Conservation (phyloP, 2,888 invertebrate species). For the Mythimna ferrago region DNA sequence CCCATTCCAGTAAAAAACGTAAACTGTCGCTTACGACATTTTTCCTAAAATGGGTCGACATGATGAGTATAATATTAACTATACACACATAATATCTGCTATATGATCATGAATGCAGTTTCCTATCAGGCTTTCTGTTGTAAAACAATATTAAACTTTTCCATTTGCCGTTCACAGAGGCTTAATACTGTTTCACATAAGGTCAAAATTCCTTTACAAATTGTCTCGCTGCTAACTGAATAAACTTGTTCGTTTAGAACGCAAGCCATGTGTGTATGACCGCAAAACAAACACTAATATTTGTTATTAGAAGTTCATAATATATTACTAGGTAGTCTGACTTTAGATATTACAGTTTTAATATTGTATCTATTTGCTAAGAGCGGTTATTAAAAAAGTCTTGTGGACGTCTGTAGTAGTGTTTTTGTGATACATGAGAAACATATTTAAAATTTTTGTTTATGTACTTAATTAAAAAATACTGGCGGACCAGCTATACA, state of each 20-base stretch:
- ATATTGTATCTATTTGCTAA: conserved; percentile 14
- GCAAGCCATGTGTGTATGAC: conserved; percentile 38
- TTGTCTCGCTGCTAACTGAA: background rate
- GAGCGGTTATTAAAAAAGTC: background rate
- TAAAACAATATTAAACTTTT: conserved; percentile 43
- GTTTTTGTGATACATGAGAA: too few species aligned
- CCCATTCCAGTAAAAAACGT: too few species aligned
- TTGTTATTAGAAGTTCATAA: conserved; percentile 46
- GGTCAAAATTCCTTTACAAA: background rate
- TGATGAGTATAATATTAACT: background rate
- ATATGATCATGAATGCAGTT: conserved; percentile 31
- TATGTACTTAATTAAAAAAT: too few species aligned
- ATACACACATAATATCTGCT: background rate
- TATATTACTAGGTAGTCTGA: conserved; percentile 32
- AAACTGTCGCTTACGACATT: too few species aligned
- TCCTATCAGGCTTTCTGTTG: conserved; percentile 18
- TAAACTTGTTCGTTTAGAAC: conserved; percentile 52
- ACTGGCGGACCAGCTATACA: too few species aligned
- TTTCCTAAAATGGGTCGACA: too few species aligned
- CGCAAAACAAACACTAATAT: conserved; percentile 45
- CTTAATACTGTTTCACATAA: rapidly evolving
- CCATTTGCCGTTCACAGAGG: conserved; percentile 9
- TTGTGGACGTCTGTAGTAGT: too few species aligned
- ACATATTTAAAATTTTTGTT: too few species aligned
- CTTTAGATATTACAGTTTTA: conserved; percentile 19